Conservation (phyloP, 2,113 vertebrate species). For the Chaenogobius annularis region DNA sequence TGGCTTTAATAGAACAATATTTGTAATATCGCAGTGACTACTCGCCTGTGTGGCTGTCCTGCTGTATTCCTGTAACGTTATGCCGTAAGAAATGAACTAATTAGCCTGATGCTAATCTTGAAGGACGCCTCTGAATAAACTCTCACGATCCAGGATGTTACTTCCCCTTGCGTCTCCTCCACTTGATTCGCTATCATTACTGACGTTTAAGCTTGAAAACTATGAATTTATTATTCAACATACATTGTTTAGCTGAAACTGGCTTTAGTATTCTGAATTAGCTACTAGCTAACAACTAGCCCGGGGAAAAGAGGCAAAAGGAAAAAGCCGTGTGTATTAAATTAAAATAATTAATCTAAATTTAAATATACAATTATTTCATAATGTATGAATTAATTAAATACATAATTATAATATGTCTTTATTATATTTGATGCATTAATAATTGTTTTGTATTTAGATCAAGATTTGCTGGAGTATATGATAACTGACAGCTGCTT, state of each 20-base stretch:
- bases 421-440: background rate
- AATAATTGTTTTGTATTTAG: conserved; percentile 66
- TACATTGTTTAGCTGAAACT: background rate
- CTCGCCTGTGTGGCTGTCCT: too few relatives aligned
- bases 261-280: background rate
- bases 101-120: background rate
- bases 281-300: background rate
- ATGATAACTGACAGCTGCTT: conserved; percentile 84
- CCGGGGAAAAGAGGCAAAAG: background rate
- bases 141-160: background rate
- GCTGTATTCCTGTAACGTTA: too few relatives aligned
- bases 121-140: background rate
- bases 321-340: background rate
- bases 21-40: too few relatives aligned
- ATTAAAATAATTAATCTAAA: background rate
- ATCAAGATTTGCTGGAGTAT: conserved; percentile 89
- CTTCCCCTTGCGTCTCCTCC: background rate
- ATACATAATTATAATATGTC: background rate
- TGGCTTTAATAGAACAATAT: too few relatives aligned
- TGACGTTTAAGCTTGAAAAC: background rate
- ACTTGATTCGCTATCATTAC: background rate
- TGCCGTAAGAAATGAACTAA: too few relatives aligned
- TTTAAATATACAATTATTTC: background rate
- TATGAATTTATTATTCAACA: background rate
- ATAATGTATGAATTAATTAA: background rate